Conservation (phyloP, 64 coral and sea anemone genomes). For the Actinia tenebrosa region DNA sequence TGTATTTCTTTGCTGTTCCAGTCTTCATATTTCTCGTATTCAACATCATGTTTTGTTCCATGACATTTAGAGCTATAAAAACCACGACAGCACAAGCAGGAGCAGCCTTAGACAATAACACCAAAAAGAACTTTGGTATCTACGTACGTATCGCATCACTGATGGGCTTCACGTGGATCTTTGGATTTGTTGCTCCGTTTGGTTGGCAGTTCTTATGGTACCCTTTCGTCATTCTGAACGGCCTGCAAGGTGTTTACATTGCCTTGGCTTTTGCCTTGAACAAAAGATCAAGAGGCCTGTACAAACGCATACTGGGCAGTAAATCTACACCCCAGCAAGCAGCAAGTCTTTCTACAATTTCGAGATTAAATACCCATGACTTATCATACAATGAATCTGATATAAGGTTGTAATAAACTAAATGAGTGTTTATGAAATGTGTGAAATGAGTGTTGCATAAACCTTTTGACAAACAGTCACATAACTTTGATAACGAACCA, state of each 20-base stretch:
- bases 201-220: conserved; percentile 14
- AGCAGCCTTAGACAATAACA: too few species aligned
- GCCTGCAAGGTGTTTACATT: conserved; percentile 42
- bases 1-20: conserved; percentile 17
- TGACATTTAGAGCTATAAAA: conserved; percentile 34
- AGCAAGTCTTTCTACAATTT: too few species aligned
- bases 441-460: too few species aligned
- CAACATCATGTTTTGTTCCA: conserved; percentile 6
- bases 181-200: conserved; percentile 29
- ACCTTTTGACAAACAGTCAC: too few species aligned
- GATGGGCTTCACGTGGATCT: conserved; percentile 61
- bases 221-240: conserved; percentile 25
- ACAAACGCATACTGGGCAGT: neutral
- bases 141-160: conserved; percentile 24
- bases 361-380: too few species aligned
- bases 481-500: too few species aligned
- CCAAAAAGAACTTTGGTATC: neutral
- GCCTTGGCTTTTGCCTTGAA: conserved; percentile 34
- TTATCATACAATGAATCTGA: too few species aligned
- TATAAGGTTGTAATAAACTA: too few species aligned
- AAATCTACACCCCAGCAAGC: too few species aligned
- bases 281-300: neutral
- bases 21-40: neutral
- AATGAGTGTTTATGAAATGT: too few species aligned
- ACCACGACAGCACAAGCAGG: neutral